phyloP scores from a whole-genome alignment of 2,113 vertebrate species.

The Anarhynchus alexandrinus region DNA sequence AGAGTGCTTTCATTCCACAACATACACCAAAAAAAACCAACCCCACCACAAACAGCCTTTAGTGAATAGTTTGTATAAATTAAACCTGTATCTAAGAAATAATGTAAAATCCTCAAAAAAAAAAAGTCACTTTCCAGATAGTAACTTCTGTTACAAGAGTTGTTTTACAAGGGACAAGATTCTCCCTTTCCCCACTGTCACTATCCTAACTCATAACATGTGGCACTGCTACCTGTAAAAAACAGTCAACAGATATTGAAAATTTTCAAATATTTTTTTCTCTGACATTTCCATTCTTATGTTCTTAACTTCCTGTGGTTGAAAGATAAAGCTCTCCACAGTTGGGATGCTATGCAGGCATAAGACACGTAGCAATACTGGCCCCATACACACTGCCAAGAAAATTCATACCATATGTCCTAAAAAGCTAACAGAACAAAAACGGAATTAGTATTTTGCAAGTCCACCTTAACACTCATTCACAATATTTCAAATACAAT shows the following conservation, averaged over 20 bases:
- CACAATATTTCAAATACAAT: neutral
- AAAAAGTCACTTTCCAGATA: neutral
- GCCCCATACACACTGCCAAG: neutral
- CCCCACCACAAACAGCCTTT: neutral
- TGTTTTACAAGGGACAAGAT: neutral
- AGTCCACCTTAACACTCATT: neutral
- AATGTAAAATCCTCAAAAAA: neutral
- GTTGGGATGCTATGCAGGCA: neutral
- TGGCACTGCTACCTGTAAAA: neutral
- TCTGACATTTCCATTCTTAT: neutral
- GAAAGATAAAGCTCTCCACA: neutral
- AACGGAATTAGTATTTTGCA: neutral
- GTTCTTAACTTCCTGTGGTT: neutral
- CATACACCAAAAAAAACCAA: neutral
- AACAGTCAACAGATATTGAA: neutral
- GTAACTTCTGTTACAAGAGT: neutral
- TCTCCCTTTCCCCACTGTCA: neutral
- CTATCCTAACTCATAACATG: neutral
- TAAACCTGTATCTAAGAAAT: neutral
- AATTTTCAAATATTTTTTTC: neutral
- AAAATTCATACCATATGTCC: neutral
- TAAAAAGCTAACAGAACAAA: neutral
- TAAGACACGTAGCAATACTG: neutral
- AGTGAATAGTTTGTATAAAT: neutral
- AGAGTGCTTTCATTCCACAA: neutral